These are phyloP conservation scores for Choristoneura fumiferana DNA, from an alignment of 1,140 invertebrate species.

Conservation along the genomic window DNA sequence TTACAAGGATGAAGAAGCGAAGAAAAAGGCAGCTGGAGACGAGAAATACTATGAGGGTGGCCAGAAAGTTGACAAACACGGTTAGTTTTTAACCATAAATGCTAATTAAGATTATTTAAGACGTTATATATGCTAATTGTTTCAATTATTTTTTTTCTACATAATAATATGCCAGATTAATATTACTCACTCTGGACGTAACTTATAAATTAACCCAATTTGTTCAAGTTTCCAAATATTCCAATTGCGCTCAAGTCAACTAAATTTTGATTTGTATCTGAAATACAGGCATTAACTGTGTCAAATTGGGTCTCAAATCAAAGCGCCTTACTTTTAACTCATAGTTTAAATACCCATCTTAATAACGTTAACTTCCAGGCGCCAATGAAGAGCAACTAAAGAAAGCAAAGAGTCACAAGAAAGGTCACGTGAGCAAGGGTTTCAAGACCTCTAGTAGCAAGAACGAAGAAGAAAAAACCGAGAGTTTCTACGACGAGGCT, in stretches of 20 bases:
- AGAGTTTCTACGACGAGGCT: slow-evolving; percentile 83
- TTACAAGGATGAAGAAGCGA: slow-evolving; percentile 78
- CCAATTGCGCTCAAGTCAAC: too few species aligned
- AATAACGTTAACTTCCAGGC: slow-evolving; percentile 36
- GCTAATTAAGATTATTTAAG: too few species aligned
- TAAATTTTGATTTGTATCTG: too few species aligned
- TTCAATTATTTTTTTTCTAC: too few species aligned
- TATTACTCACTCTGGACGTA: too few species aligned
- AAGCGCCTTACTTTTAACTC: background rate
- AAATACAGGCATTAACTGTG: too few species aligned
- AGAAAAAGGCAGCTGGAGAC: slow-evolving; percentile 79
- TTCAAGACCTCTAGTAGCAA: slow-evolving; percentile 83
- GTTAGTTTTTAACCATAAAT: slow-evolving; percentile 45
- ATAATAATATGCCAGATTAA: too few species aligned
- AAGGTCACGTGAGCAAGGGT: slow-evolving; percentile 82
- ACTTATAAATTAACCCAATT: too few species aligned
- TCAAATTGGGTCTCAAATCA: too few species aligned
- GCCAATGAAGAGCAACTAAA: slow-evolving; percentile 77
- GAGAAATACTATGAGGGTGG: slow-evolving; percentile 79
- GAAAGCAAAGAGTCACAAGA: slow-evolving; percentile 80
- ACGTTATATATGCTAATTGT: too few species aligned
- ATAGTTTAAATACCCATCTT: background rate
- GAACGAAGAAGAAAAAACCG: slow-evolving; percentile 82
- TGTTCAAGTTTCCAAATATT: too few species aligned
- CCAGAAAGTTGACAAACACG: slow-evolving; percentile 78